Base-by-base conservation (phyloP, 2,113 vertebrate genomes). In the Neolamprologus kungweensis region DNA sequence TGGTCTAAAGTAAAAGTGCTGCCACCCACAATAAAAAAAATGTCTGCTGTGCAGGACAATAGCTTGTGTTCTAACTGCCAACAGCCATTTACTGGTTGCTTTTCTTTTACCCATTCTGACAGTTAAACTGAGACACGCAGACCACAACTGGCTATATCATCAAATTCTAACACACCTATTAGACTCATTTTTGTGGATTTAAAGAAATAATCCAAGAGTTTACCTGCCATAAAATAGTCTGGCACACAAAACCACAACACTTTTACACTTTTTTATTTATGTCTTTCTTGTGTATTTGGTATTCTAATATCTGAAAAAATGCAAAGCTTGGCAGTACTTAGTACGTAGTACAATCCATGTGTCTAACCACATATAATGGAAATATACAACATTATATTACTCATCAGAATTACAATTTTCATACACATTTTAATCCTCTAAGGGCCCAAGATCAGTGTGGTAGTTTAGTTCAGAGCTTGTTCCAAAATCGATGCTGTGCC, bases 1-100 rank as follows among this genome's bases (percentile, higher is more conserved):
- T 81, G 81, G 35, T 57, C 79, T 83, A 42, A 89, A 84, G 91
- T 90, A 88, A 94, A 94, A 95, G 87, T 93, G 87, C 91, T 89
- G 87, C 84, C 85, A 21, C 65, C 63, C 68, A 87, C 55, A 31
- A 68, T 86, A 90, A 90, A 85, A 91, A 86, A 4, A 86, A 3
- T 86, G 82, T 90, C 82, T 86, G 88, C 82, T 13, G 6, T 88
- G 91, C 90, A 91, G 65, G 75, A 88, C 65, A 84, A 85, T 40
- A 54, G 86, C 71, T 55, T 88, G 51, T 28, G 79, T 89, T 85
- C 73, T 10, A 68, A 42, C 88, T 91, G 90, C 87, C 94, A 90
- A 47, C 80, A 60, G 21, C 14, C 79, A 63, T 94, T 84, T 88
- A 81, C 79, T 80, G 51, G 16, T 57, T 73, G 31, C 80, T 78